A percentile compares a stretch with the other conserved stretches of the same genome.
phyloP scores from a whole-genome alignment of 1,140 invertebrate species.

The Gryon sp. region DNA sequence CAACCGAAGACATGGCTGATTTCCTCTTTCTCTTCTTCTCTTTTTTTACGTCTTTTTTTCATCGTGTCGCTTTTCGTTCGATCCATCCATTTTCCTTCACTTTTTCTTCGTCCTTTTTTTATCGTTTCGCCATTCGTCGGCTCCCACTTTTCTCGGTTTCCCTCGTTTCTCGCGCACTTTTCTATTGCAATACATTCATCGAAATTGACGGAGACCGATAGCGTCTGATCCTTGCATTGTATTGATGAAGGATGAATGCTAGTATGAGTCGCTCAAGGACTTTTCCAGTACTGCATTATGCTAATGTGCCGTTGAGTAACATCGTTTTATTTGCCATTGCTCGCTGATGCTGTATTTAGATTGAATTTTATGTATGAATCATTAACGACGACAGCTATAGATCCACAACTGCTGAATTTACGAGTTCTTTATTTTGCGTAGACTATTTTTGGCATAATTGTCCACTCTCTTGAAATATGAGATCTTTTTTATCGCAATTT shows the following conservation, averaged over 20 bases:
- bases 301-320: constrained; percentile 49
- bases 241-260: constrained; percentile 56
- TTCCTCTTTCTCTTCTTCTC: not conserved
- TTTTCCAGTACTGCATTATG: constrained; percentile 50
- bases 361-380: constrained; percentile 60
- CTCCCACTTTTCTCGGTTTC: constrained; percentile 23
- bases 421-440: constrained; percentile 39
- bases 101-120: constrained; percentile 16
- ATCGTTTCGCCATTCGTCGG: constrained; percentile 3
- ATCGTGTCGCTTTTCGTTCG: constrained; percentile 1
- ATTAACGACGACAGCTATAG: constrained; percentile 40
- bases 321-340: constrained; percentile 54
- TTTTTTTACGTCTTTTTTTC: constrained; percentile 4
- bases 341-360: constrained; percentile 37
- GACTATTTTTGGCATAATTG: no score
- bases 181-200: constrained; percentile 52
- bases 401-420: constrained; percentile 31
- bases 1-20: constrained; percentile 31
- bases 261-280: constrained; percentile 52
- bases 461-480: no score
- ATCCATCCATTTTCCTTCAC: not conserved
- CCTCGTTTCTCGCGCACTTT: constrained; percentile 22
- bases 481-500: not conserved
- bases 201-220: constrained; percentile 61
- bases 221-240: constrained; percentile 56